These are phyloP conservation scores for Lonchura striata DNA, from an alignment of 2,113 vertebrate genomes.

Conservation along the genomic window DNA sequence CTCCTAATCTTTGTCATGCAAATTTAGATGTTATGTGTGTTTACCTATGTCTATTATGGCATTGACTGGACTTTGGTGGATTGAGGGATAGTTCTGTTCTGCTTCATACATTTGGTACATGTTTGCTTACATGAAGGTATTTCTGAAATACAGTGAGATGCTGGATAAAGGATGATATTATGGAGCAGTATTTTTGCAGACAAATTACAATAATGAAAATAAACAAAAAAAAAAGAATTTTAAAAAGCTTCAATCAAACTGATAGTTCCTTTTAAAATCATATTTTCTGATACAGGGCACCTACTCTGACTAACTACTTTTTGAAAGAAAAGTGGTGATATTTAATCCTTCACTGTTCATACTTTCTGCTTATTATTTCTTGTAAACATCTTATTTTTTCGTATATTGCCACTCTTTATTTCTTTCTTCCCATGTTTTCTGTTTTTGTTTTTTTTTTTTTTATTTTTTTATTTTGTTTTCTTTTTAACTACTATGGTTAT, in stretches of 20 bases:
- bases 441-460: not conserved
- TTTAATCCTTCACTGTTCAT: not conserved
- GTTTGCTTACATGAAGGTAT: not conserved
- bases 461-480: too few species aligned
- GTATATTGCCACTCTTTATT: not conserved
- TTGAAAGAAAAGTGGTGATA: not conserved
- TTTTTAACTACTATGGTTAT: not conserved
- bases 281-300: not conserved
- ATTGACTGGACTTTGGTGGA: not conserved
- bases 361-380: not conserved
- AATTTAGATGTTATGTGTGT: not conserved
- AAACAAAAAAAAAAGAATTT: not conserved
- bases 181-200: not conserved
- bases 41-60: not conserved
- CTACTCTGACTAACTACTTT: not conserved
- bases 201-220: not conserved
- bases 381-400: not conserved
- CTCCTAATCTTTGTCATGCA: not conserved
- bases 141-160: not conserved
- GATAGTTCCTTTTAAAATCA: not conserved
- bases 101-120: not conserved
- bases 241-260: not conserved
- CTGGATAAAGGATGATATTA: not conserved
- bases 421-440: not conserved
- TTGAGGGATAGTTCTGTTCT: not conserved